Base-by-base conservation (phyloP, 2,888 invertebrate genomes). In the Cryptophagus acutangulus region DNA sequence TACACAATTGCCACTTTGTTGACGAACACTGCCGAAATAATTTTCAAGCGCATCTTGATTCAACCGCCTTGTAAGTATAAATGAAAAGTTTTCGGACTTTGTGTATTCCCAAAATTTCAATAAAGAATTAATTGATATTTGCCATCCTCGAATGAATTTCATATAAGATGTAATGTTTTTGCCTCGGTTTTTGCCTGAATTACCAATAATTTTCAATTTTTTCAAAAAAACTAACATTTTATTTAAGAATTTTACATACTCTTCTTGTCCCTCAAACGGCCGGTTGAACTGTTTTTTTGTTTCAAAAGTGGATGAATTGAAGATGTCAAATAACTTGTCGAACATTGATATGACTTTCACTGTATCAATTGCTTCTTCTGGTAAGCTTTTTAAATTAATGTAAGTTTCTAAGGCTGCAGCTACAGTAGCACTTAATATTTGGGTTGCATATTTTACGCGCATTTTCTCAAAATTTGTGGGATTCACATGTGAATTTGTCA, bases 401-500 rank as follows among this genome's bases (percentile, higher is more conserved):
- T 40, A 44, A 12, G 41, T 39, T 31, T 34, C 17, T 29, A 51
- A 24, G 10, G 31, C 42, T 29, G 41, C 46, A 17, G 49, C 44
- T 15, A 52, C 49, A 10, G 52, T 41, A 28, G 35, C 17, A 36
- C 51, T 54, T 13, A 55, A 49, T 3, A 51, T 39, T 38, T 51
- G 52, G 2, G 35, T 40, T 17, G 49, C 46, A 25, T 30, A 40
- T 40, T 46, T 43, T 5, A 50, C 51, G 31, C 41, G 39, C 43
- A 50, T 54, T 45, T 48, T 53, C 38, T 46, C 36, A 38, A 51
- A 51, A 29, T 41, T 43, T 10, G 17, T 45, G 2, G 48, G 46
- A 26, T 43, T 31, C 25, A 51, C 40, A 40, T 50, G 51, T 3
- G 43, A 24, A 26, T 52, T 44, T 6, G 49, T 52, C 4, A 52